phyloP scores from a whole-genome alignment of 2,888 invertebrate species.

The Mellilla xanthometata region DNA sequence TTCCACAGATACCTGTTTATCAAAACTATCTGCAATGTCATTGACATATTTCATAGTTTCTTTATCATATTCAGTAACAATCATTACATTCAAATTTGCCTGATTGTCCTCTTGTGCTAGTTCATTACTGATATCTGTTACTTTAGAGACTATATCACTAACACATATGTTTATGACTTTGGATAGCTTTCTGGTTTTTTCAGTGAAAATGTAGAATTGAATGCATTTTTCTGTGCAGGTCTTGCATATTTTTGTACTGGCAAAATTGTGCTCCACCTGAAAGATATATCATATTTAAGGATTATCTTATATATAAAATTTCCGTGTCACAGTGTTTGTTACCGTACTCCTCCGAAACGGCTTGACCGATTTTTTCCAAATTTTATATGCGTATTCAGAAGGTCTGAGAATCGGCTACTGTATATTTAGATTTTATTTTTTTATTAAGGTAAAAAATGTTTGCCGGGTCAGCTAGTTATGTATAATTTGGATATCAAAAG shows the following conservation, averaged over 20 bases:
- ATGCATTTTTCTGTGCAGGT: constrained; percentile 48
- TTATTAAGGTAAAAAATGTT: too few species aligned
- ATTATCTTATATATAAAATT: too few species aligned
- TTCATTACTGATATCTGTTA: constrained; percentile 41
- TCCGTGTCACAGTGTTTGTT: too few species aligned
- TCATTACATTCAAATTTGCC: constrained; percentile 47
- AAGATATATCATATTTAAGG: constrained; percentile 15
- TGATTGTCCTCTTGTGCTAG: constrained; percentile 30
- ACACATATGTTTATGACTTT: constrained; percentile 45
- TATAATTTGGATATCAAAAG: too few species aligned
- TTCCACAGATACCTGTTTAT: constrained; percentile 3
- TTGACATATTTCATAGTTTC: constrained; percentile 38
- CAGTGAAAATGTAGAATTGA: constrained; percentile 50
- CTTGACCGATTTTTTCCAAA: too few species aligned
- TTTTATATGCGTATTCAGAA: too few species aligned
- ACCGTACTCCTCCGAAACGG: too few species aligned
- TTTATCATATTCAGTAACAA: constrained; percentile 48
- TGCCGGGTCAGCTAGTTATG: too few species aligned
- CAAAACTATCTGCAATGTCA: constrained; percentile 33
- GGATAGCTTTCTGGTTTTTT: constrained; percentile 46
- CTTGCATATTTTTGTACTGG: constrained; percentile 43
- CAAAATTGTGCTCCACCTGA: constrained; percentile 45
- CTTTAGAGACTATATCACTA: constrained; percentile 48
- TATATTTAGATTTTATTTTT: too few species aligned
- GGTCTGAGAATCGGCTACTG: too few species aligned